phyloP scores from a whole-genome alignment of 2,888 invertebrate species.

The Lasius platythorax region DNA sequence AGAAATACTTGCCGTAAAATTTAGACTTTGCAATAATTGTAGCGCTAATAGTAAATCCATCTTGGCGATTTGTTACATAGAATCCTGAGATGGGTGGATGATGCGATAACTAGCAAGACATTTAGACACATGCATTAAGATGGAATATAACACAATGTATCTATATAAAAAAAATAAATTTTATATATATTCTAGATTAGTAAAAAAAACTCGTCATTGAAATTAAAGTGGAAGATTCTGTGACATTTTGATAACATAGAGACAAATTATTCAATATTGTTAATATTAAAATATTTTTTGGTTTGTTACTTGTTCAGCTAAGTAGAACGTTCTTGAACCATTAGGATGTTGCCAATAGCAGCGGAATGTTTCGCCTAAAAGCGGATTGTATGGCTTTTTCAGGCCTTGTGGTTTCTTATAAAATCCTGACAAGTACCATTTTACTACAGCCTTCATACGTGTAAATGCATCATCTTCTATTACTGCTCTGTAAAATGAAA shows the following conservation, averaged over 20 bases:
- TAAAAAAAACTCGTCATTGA: neutral
- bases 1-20: conserved; percentile 91
- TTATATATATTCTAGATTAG: neutral
- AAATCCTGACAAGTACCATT: conserved; percentile 97
- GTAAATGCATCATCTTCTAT: conserved; percentile 95
- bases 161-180: neutral
- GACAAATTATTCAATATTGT: neutral
- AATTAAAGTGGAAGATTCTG: neutral
- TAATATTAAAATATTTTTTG: conserved; percentile 8
- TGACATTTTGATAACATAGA: neutral
- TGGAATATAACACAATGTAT: conserved; percentile 10
- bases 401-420: conserved; percentile 98
- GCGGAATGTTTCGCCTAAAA: conserved; percentile 96
- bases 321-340: conserved; percentile 95
- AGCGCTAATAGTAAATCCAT: conserved; percentile 96
- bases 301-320: conserved; percentile 94
- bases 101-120: conserved; percentile 91
- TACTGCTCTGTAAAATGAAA: conserved; percentile 87
- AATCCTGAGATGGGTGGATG: conserved; percentile 98
- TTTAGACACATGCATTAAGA: conserved; percentile 7
- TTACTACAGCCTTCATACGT: conserved; percentile 94
- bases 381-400: conserved; percentile 98
- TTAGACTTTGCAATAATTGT: conserved; percentile 97
- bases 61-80: conserved; percentile 97
- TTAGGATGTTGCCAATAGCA: conserved; percentile 96